phyloP scores from a whole-genome alignment of 53 echinoderm and acorn worm genomes.

The Holothuria scabra region DNA sequence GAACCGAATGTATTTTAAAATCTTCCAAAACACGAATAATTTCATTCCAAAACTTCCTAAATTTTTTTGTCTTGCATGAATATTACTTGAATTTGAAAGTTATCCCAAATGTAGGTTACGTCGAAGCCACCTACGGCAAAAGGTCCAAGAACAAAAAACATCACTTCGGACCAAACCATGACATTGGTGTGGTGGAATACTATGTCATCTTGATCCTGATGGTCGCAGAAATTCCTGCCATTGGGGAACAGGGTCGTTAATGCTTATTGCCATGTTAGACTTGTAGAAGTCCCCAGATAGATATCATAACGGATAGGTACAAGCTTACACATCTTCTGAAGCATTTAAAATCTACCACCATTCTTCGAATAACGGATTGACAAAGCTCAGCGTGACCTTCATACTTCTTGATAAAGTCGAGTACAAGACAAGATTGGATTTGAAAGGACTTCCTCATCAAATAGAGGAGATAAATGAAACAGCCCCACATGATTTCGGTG shows the following conservation, averaged over 20 bases:
- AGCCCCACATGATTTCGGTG: conserved; percentile 24
- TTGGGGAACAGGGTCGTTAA: background rate
- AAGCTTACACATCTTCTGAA: conserved; percentile 3
- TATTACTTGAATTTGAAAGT: conserved; percentile 12
- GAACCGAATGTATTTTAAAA: background rate
- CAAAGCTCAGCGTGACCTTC: conserved; percentile 16
- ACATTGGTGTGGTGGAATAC: background rate
- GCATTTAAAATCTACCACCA: conserved; percentile 9
- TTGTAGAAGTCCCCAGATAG: conserved; percentile 8
- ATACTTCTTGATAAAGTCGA: background rate
- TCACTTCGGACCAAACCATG: conserved; percentile 36
- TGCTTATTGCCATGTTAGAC: conserved; percentile 15
- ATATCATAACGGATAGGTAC: conserved; percentile 6
- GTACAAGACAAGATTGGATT: conserved; percentile 1
- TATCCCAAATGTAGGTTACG: conserved; percentile 25
- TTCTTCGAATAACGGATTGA: background rate
- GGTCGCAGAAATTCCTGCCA: too few relatives aligned
- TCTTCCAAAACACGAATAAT: conserved; percentile 7
- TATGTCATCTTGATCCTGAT: background rate
- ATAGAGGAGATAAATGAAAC: conserved; percentile 17
- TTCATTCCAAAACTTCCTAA: conserved; percentile 10
- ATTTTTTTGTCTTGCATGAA: background rate
- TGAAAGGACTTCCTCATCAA: conserved; percentile 19
- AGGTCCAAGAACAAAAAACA: conserved; percentile 16
- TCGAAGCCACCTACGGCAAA: conserved; percentile 15